Evolutionary conservation across 2,797 vertebrate genomes (phyloP), one percentile per base, ranked within the genome.

Genomic region (Echeneis naucrates): DNA sequence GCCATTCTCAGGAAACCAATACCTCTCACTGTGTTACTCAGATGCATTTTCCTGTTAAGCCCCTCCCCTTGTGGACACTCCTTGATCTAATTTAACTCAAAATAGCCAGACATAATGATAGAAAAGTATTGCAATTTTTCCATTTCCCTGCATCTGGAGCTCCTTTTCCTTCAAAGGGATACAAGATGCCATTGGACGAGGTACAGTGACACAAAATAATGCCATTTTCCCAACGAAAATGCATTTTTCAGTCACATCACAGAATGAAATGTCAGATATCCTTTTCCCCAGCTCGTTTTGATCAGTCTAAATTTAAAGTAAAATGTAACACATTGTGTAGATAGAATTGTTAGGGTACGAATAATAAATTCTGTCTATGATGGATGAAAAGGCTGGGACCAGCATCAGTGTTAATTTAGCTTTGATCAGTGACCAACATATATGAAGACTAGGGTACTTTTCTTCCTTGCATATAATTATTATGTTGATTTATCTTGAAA

Each of bases 41-140:
- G 93, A 94, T 92, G 92, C 84, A 85, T n/a, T n/a, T n/a, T n/a
- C n/a, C n/a, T n/a, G n/a, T n/a, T n/a, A n/a, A n/a, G n/a, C n/a
- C n/a, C n/a, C n/a, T n/a, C n/a, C n/a, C n/a, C n/a, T n/a, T n/a
- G n/a, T n/a, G n/a, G n/a, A 85, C 95, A 93, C 90, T 91, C 80
- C 94, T 95, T 90, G 93, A 95, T 95, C 94, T 97, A 97, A 98
- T 97, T 97, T 95, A 93, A 95, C 94, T 95, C 93, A 92, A 97
- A 97, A 92, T 91, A 93, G 90, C 87, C 78, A 82, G 87, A 95
- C 91, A 91, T 96, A 98, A 98, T 97, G 95, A 97, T 88, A 95
- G 95, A 97, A 98, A 98, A 98, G 93, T 96, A 95, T 94, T 76
- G 95, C 96, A 96, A 98, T 98, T 97, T 99, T 87, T 94, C 93